phyloP scores from a whole-genome alignment of 2,797 vertebrate species.

The Channallabes apus region DNA sequence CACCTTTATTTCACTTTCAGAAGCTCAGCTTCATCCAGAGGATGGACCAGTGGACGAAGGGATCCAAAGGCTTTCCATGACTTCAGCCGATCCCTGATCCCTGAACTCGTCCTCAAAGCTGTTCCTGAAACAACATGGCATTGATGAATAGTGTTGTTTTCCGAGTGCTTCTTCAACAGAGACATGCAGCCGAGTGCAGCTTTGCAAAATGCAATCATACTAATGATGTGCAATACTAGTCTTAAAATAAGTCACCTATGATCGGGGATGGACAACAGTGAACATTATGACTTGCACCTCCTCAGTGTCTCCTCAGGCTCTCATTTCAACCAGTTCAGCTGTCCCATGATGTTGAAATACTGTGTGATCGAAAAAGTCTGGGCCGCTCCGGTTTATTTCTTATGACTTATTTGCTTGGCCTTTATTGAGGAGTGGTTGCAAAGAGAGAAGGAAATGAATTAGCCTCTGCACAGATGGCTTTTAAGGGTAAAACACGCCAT shows the following conservation, averaged over 20 bases:
- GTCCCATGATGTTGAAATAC: slow-evolving; percentile 44
- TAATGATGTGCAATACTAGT: not conserved
- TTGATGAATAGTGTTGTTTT: not conserved
- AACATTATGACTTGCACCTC: not conserved
- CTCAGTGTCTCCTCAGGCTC: not conserved
- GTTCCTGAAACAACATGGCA: not conserved
- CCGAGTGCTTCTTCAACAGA: not conserved
- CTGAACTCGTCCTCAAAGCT: slow-evolving; percentile 35
- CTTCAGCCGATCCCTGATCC: slow-evolving; percentile 22
- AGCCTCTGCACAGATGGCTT: slow-evolving; percentile 69
- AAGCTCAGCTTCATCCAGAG: slow-evolving; percentile 68
- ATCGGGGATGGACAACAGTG: not conserved
- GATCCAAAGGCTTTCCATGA: slow-evolving; percentile 47
- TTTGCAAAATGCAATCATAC: not conserved
- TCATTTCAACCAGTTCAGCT: slow-evolving; percentile 8
- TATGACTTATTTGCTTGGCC: slow-evolving; percentile 64
- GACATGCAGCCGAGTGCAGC: not conserved
- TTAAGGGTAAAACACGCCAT: slow-evolving; percentile 67
- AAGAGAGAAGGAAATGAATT: slow-evolving; percentile 71
- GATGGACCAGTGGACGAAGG: slow-evolving; percentile 64
- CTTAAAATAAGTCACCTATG: slow-evolving; percentile 6
- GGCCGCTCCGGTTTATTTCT: slow-evolving; percentile 56
- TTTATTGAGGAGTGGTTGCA: slow-evolving; percentile 66
- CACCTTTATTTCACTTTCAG: slow-evolving; percentile 58
- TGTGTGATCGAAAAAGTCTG: slow-evolving; percentile 10